Conservation (phyloP, 1,140 invertebrate genomes). For the Anastrepha obliqua region DNA sequence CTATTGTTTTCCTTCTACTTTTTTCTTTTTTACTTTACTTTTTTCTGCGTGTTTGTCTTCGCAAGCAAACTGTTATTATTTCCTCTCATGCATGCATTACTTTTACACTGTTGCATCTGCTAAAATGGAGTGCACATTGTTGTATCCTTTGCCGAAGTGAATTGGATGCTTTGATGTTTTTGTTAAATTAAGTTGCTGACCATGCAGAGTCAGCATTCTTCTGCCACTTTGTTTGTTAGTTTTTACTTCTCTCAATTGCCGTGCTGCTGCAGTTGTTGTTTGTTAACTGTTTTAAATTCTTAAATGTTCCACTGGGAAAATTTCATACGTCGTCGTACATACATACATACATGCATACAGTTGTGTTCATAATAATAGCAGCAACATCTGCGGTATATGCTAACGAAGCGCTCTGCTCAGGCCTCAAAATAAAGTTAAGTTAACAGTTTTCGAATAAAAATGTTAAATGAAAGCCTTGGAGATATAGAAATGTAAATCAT, state of each 20-base stretch:
- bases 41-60: not conserved
- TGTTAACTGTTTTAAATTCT: not conserved
- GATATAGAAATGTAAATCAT: no score
- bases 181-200: not conserved
- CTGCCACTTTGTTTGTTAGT: not conserved
- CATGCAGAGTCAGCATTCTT: not conserved
- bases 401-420: no score
- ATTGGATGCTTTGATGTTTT: not conserved
- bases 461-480: no score
- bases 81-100: not conserved
- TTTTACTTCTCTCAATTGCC: not conserved
- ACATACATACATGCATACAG: no score
- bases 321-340: no score
- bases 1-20: no score
- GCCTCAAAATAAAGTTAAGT: no score
- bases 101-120: conserved; percentile 15
- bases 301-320: no score
- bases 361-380: no score
- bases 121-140: not conserved
- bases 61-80: conserved; percentile 21
- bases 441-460: no score
- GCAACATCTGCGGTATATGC: no score
- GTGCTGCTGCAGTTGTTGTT: not conserved
- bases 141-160: not conserved
- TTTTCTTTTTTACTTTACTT: not conserved